Conservation (phyloP, 1,140 invertebrate genomes). For the Aphelenchoides besseyi region DNA sequence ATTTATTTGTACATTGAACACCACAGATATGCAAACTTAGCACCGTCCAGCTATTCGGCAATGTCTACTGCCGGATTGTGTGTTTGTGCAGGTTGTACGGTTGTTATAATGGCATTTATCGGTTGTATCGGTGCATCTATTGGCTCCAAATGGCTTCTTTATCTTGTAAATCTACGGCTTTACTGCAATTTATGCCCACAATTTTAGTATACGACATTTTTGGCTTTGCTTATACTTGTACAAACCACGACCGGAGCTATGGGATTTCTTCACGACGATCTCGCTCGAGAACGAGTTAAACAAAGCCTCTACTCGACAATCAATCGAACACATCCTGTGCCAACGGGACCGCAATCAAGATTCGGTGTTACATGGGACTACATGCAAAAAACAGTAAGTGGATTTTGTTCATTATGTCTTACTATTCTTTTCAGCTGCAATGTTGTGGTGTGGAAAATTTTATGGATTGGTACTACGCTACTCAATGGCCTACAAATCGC, state of each 20-base stretch:
- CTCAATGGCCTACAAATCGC: constrained; percentile 41
- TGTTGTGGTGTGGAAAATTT: constrained; percentile 56
- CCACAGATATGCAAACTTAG: constrained; percentile 38
- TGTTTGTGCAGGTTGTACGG: constrained; percentile 36
- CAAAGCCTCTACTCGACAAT: constrained; percentile 36
- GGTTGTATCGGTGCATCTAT: constrained; percentile 43
- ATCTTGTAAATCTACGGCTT: constrained; percentile 31
- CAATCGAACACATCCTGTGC: constrained; percentile 23
- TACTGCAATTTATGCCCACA: not conserved
- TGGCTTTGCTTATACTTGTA: constrained; percentile 41
- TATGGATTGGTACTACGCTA: constrained; percentile 49
- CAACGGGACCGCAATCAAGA: constrained; percentile 28
- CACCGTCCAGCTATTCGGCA: constrained; percentile 41
- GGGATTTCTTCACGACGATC: constrained; percentile 44
- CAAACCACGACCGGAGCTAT: constrained; percentile 51
- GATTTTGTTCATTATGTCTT: not conserved
- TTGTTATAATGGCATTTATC: constrained; percentile 44
- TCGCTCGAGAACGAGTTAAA: constrained; percentile 37
- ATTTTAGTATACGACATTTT: constrained; percentile 47
- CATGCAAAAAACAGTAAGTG: constrained; percentile 41
- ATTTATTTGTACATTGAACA: constrained; percentile 49
- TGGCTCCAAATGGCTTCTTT: constrained; percentile 36
- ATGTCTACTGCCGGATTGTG: constrained; percentile 48
- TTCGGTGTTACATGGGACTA: constrained; percentile 46
- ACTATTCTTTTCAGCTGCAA: constrained; percentile 48